These are phyloP conservation scores for Patella ulyssiponensis DNA, from an alignment of 2,888 invertebrate genomes.

Conservation along the genomic window DNA sequence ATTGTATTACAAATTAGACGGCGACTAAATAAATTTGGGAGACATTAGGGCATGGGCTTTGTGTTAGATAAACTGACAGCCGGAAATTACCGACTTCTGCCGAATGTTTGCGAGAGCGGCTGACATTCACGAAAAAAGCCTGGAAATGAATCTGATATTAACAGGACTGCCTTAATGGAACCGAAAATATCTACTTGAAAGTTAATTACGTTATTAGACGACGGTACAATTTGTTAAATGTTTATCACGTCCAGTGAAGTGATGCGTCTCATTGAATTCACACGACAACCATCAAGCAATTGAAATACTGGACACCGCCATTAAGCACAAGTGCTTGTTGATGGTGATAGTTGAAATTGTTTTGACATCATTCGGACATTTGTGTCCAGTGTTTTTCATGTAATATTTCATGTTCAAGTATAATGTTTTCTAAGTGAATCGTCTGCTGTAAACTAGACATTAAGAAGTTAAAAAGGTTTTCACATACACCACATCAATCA, in stretches of 20 bases:
- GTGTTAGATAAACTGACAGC: slow-evolving; percentile 11
- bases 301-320: background rate
- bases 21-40: slow-evolving; percentile 11
- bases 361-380: too few species aligned
- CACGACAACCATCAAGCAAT: background rate
- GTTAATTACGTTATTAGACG: slow-evolving; percentile 11
- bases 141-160: slow-evolving; percentile 12
- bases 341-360: too few species aligned
- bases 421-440: slow-evolving; percentile 9
- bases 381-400: too few species aligned
- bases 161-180: slow-evolving; percentile 9
- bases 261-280: slow-evolving; percentile 1
- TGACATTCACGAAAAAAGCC: background rate
- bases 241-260: slow-evolving; percentile 7
- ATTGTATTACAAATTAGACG: slow-evolving; percentile 7
- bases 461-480: too few species aligned
- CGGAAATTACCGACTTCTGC: slow-evolving; percentile 12
- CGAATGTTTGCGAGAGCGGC: slow-evolving; percentile 5
- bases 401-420: background rate
- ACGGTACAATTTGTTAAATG: background rate
- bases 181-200: slow-evolving; percentile 7
- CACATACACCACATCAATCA: too few species aligned
- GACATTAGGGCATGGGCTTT: slow-evolving; percentile 8
- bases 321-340: background rate
- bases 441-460: too few species aligned